phyloP scores from a whole-genome alignment of 2,888 invertebrate genomes.

The Heteromurus nitidus region DNA sequence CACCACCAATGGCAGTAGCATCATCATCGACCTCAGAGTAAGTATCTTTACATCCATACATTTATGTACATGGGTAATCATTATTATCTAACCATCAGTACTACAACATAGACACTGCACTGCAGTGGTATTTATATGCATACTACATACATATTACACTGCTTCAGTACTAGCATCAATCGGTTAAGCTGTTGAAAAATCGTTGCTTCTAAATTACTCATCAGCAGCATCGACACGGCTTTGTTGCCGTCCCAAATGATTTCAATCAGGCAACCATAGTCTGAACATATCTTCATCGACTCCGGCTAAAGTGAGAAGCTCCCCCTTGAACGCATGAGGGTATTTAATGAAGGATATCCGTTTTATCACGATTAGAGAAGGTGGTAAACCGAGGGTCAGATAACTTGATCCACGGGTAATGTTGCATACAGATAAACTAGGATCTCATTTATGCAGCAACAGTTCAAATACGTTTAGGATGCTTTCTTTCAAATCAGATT shows the following conservation, averaged over 20 bases:
- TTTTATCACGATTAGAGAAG: too few relatives aligned
- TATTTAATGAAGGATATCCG: too few relatives aligned
- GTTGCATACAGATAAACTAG: too few relatives aligned
- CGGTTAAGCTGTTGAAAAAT: slow-evolving; percentile 13
- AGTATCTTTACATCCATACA: slow-evolving; percentile 36
- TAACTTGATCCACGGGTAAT: too few relatives aligned
- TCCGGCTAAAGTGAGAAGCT: too few relatives aligned
- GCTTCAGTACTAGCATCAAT: neutral
- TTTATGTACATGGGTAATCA: neutral
- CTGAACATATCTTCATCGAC: too few relatives aligned
- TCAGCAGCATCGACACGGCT: neutral
- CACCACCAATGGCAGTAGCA: slow-evolving; percentile 16
- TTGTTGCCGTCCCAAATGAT: neutral
- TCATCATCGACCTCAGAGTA: slow-evolving; percentile 43
- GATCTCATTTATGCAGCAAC: too few relatives aligned
- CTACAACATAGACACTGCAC: neutral
- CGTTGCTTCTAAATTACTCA: neutral
- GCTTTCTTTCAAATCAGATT: too few relatives aligned
- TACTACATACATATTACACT: neutral
- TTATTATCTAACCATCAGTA: neutral
- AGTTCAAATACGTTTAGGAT: too few relatives aligned
- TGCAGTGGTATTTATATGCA: neutral
- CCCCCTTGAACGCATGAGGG: too few relatives aligned
- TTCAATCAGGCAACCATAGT: neutral
- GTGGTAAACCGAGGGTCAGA: too few relatives aligned